Percentiles rank a stretch among this genome's conserved stretches.
phyloP scores from a whole-genome alignment of 2,113 vertebrate species.

The Pimephales promelas region DNA sequence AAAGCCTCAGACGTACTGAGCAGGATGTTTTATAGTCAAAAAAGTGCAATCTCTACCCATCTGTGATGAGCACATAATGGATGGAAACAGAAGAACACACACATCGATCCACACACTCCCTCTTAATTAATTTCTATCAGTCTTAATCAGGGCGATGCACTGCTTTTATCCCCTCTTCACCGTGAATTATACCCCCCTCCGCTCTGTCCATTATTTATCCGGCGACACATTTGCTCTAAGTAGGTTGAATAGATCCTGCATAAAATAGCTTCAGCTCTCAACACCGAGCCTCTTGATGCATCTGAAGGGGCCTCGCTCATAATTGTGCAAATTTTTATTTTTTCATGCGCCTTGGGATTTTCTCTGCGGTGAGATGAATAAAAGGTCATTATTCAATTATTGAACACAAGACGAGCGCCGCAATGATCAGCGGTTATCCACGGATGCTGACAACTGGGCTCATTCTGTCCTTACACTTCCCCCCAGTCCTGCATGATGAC shows the following conservation, averaged over 20 bases:
- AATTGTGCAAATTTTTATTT: neutral
- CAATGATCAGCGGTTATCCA: neutral
- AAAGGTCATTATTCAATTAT: constrained; percentile 64
- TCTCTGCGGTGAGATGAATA: neutral
- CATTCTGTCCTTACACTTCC: constrained; percentile 44
- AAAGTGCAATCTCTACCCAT: constrained; percentile 13
- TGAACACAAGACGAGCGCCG: constrained; percentile 38
- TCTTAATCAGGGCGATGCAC: constrained; percentile 33
- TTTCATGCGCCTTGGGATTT: neutral
- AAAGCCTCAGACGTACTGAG: neutral
- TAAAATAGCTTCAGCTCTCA: constrained; percentile 25
- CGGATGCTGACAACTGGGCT: constrained; percentile 41
- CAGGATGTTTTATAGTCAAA: constrained; percentile 16
- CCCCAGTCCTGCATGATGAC: constrained; percentile 32
- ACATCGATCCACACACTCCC: neutral
- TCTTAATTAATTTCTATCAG: constrained; percentile 32
- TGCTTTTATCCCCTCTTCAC: constrained; percentile 46
- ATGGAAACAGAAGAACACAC: constrained; percentile 35
- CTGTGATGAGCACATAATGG: constrained; percentile 56
- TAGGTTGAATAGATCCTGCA: constrained; percentile 31
- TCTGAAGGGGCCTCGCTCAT: neutral
- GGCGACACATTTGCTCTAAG: constrained; percentile 33
- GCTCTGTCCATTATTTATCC: constrained; percentile 51
- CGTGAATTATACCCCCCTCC: constrained; percentile 34
- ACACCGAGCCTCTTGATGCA: neutral